These are phyloP conservation scores for Botia almorhae DNA, from an alignment of 2,797 vertebrate genomes.

Conservation along the genomic window DNA sequence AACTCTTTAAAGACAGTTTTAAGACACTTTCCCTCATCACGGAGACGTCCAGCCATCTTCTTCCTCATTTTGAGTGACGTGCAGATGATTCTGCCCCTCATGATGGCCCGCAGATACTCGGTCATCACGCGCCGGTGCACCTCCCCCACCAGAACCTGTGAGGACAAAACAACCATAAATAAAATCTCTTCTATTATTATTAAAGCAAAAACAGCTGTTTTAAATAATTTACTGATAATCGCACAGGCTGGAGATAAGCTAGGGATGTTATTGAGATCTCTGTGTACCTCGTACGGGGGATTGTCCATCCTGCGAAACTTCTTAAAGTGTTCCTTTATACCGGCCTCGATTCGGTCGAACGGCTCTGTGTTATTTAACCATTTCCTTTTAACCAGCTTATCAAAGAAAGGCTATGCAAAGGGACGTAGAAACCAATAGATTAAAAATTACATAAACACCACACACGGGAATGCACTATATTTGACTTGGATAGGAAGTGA, in stretches of 20 bases:
- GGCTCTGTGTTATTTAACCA: conserved; percentile 86
- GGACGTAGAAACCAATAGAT: conserved; percentile 30
- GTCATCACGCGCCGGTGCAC: conserved; percentile 85
- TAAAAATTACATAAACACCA: conserved; percentile 28
- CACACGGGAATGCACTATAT: conserved; percentile 30
- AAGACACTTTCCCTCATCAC: conserved; percentile 84
- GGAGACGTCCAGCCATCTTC: conserved; percentile 82
- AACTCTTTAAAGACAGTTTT: conserved; percentile 87
- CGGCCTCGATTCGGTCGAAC: conserved; percentile 82
- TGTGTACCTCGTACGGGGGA: conserved; percentile 85
- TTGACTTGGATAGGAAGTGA: conserved; percentile 36
- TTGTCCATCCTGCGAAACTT: conserved; percentile 82
- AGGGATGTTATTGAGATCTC: background rate
- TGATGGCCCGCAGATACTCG: conserved; percentile 87
- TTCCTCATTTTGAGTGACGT: conserved; percentile 85
- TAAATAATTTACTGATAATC: background rate
- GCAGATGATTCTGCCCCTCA: conserved; percentile 86
- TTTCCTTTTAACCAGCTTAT: conserved; percentile 88
- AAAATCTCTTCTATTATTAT: too few relatives aligned
- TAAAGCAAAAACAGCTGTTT: too few relatives aligned
- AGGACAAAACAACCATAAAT: background rate
- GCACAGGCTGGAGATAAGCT: background rate
- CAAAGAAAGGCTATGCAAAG: conserved; percentile 80
- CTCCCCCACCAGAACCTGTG: conserved; percentile 82
- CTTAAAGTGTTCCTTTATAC: conserved; percentile 81